These are phyloP conservation scores for Pachyuromys duprasi DNA, from an alignment of 2,797 vertebrate genomes.

Conservation along the genomic window DNA sequence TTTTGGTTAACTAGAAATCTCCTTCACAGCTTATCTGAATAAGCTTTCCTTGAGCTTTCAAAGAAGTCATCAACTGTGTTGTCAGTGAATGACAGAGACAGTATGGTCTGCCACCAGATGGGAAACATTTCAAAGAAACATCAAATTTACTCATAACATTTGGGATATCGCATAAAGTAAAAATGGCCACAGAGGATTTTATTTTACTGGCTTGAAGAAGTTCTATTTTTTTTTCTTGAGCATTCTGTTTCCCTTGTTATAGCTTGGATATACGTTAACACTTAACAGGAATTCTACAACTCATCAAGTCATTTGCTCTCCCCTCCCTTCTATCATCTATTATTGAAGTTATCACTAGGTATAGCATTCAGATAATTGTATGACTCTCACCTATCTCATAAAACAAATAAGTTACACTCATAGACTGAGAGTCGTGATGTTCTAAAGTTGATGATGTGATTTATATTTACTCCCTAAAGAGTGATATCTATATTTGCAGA, in stretches of 20 bases:
- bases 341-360: constrained; percentile 65
- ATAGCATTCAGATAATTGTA: constrained; percentile 64
- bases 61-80: not conserved
- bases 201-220: constrained; percentile 70
- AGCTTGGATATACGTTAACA: constrained; percentile 30
- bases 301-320: constrained; percentile 42
- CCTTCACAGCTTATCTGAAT: not conserved
- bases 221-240: not conserved
- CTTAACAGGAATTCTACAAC: constrained; percentile 49
- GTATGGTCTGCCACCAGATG: constrained; percentile 27
- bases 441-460: constrained; percentile 64
- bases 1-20: not conserved
- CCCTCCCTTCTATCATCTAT: constrained; percentile 30
- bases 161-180: constrained; percentile 67
- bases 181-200: constrained; percentile 66
- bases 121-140: constrained; percentile 36
- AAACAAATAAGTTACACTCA: constrained; percentile 72
- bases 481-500: constrained; percentile 61
- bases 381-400: constrained; percentile 55
- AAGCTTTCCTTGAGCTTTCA: constrained; percentile 36
- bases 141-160: constrained; percentile 62
- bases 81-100: constrained; percentile 27
- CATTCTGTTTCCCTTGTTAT: constrained; percentile 60
- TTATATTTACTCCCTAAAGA: constrained; percentile 67
- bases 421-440: constrained; percentile 70